A percentile compares a stretch with the other conserved stretches of the same genome.
phyloP scores from a whole-genome alignment of 2,888 invertebrate species.

The Amphipyra berbera region DNA sequence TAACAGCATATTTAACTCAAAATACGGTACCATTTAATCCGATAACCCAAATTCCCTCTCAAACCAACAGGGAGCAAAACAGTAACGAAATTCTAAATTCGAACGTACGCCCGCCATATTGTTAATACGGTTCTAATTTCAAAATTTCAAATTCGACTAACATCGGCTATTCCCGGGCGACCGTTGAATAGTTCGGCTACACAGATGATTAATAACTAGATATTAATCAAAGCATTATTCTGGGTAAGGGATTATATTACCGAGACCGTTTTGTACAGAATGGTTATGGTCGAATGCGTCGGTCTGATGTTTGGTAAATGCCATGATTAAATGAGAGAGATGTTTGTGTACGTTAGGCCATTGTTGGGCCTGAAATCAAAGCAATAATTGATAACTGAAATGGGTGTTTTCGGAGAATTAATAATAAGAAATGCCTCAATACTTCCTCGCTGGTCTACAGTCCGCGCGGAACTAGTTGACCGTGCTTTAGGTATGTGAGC shows the following conservation, averaged over 20 bases:
- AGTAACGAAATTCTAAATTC: conserved; percentile 62
- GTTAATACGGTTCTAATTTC: conserved; percentile 80
- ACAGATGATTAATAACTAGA: conserved; percentile 81
- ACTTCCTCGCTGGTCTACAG: no score
- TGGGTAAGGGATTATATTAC: conserved; percentile 50
- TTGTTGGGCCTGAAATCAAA: conserved; percentile 9
- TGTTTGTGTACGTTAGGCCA: not conserved
- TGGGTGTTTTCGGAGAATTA: not conserved
- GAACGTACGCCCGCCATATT: conserved; percentile 72
- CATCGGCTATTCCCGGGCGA: conserved; percentile 77
- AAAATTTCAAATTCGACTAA: conserved; percentile 78
- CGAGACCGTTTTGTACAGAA: conserved; percentile 36
- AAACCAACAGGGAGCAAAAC: conserved; percentile 59
- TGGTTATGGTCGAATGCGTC: conserved; percentile 30
- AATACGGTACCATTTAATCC: conserved; percentile 44
- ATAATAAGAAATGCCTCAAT: no score
- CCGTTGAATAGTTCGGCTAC: conserved; percentile 82
- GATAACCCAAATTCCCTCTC: conserved; percentile 45
- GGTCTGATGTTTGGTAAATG: conserved; percentile 30
- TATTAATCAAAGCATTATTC: conserved; percentile 83
- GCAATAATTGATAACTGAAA: not conserved
- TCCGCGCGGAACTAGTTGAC: no score
- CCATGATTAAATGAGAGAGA: conserved; percentile 17
- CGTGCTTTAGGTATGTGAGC: no score
- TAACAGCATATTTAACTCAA: conserved; percentile 32